Percentiles rank a stretch among this genome's conserved stretches.
These are phyloP conservation scores for Drosophila macrospina DNA, from an alignment of 2,888 invertebrate species.

Conservation along the genomic window DNA sequence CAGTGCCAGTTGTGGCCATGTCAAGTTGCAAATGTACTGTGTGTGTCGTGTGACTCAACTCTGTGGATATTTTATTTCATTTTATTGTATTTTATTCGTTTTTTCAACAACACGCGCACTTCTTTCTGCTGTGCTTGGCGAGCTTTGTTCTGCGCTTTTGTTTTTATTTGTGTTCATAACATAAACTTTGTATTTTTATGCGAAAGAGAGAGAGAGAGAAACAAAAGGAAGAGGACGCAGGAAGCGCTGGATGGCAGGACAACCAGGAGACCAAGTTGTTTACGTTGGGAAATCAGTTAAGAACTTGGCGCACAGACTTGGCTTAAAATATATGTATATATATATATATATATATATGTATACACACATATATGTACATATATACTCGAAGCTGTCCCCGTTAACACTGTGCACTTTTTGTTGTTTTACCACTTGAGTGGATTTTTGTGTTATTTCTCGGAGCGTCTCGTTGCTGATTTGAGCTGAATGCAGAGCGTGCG, in stretches of 20 bases:
- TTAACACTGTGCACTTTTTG: conserved; percentile 61
- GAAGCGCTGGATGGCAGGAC: conserved; percentile 47
- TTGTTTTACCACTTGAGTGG: conserved; percentile 79
- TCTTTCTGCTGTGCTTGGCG: conserved; percentile 58
- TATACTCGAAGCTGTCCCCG: conserved; percentile 52
- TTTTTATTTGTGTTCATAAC: conserved; percentile 80
- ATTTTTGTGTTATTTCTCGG: conserved; percentile 77
- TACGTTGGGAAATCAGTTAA: conserved; percentile 79
- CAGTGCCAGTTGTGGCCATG: conserved; percentile 55
- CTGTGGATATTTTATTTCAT: conserved; percentile 73
- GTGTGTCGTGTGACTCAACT: conserved; percentile 41
- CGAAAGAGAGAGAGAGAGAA: conserved; percentile 39
- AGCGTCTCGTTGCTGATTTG: conserved; percentile 58
- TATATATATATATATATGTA: conserved; percentile 3
- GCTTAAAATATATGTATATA: conserved; percentile 55
- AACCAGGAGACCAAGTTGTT: conserved; percentile 71
- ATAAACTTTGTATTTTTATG: conserved; percentile 81
- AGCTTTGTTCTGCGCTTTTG: conserved; percentile 62
- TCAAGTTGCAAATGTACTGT: conserved; percentile 76
- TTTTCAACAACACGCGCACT: conserved; percentile 57
- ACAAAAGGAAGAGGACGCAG: conserved; percentile 24
- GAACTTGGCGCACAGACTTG: conserved; percentile 55
- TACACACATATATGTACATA: conserved; percentile 30
- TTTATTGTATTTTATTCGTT: conserved; percentile 77
- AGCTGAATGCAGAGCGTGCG: conserved; percentile 23